These are phyloP conservation scores for Galemys pyrenaicus DNA, from an alignment of 2,113 vertebrate genomes.

Conservation along the genomic window DNA sequence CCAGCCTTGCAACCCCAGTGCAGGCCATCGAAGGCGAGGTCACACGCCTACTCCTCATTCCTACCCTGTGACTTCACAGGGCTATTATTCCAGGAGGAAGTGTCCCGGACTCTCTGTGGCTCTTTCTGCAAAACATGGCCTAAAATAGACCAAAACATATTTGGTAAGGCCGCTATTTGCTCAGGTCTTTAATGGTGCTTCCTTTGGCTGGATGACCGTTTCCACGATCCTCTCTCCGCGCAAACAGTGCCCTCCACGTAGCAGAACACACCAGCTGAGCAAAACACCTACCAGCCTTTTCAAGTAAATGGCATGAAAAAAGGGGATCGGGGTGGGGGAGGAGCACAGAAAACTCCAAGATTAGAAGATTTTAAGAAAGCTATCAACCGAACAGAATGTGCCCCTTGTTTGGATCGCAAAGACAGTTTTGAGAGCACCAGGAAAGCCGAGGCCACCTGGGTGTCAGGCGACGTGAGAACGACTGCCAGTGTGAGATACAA, in stretches of 20 bases:
- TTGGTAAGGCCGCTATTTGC: slow-evolving; percentile 50
- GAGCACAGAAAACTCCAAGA: neutral
- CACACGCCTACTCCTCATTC: neutral
- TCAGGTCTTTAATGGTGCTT: slow-evolving; percentile 26
- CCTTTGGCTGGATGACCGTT: slow-evolving; percentile 43
- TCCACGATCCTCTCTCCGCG: neutral
- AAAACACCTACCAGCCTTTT: neutral
- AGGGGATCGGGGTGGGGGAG: neutral
- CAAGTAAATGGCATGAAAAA: neutral
- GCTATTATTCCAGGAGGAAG: slow-evolving; percentile 31
- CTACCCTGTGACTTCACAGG: slow-evolving; percentile 16
- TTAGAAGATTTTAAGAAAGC: neutral
- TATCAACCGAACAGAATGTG: neutral
- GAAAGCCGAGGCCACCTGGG: neutral
- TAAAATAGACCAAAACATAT: slow-evolving; percentile 60
- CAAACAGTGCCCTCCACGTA: neutral
- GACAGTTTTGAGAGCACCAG: neutral
- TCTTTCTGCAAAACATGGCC: slow-evolving; percentile 55
- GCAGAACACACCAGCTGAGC: neutral
- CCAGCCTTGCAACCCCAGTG: accelerated
- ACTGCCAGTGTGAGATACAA: neutral
- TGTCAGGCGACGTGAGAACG: neutral
- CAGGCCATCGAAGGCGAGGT: neutral
- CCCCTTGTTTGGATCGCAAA: neutral
- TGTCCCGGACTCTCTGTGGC: neutral